phyloP scores from a whole-genome alignment of 35 echinoderm and acorn worm species.

The Holothuria glaberrima region DNA sequence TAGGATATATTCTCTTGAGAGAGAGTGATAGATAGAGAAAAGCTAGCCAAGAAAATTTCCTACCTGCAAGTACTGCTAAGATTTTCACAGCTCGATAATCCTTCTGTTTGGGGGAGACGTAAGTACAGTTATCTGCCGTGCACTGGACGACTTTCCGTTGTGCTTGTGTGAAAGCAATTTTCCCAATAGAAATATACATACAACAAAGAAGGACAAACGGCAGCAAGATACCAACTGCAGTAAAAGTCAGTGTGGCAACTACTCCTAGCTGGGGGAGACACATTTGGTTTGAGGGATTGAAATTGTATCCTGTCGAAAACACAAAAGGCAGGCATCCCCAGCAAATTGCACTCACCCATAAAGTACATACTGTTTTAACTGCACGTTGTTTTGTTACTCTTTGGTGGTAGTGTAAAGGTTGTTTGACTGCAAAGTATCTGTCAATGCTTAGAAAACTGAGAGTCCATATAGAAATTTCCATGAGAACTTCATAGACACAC shows the following conservation, averaged over 20 bases:
- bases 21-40: too few species aligned
- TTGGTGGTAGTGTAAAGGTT: constrained; percentile 85
- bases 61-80: constrained; percentile 81
- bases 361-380: constrained; percentile 26
- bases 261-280: constrained; percentile 67
- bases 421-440: constrained; percentile 81
- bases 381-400: constrained; percentile 66
- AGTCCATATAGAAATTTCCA: constrained; percentile 80
- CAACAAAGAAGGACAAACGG: constrained; percentile 81
- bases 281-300: constrained; percentile 60
- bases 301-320: constrained; percentile 50
- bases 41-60: background rate
- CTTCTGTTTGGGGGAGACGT: constrained; percentile 84
- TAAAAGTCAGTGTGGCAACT: constrained; percentile 56
- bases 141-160: constrained; percentile 81
- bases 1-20: too few species aligned
- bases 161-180: constrained; percentile 77
- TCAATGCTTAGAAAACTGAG: constrained; percentile 77
- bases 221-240: constrained; percentile 65
- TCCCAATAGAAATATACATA: constrained; percentile 78
- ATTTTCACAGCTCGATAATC: constrained; percentile 91
- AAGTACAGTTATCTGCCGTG: constrained; percentile 89
- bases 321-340: constrained; percentile 62
- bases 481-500: constrained; percentile 60
- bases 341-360: constrained; percentile 64